Base-by-base conservation (phyloP, 2,888 invertebrate species). In the Agapostemon virescens region DNA sequence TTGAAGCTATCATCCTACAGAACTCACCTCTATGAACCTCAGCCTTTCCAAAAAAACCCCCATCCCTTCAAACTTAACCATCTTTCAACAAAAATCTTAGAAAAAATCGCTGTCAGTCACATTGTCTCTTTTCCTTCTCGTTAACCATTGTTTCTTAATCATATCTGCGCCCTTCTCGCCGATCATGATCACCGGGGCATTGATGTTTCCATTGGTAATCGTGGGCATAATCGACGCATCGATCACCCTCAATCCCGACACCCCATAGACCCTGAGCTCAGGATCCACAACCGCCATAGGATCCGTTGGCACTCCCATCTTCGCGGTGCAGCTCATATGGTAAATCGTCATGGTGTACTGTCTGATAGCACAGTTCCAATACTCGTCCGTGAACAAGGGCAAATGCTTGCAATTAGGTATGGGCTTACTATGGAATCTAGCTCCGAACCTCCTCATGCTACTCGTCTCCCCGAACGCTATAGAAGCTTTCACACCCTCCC, bases 271-370 rank as follows among this genome's bases (percentile, higher is more conserved):
- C 75, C 95, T 93, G 64, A 98, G 92, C 85, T 95, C 94, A 0
- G 96, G 94, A 92, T 98, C 97, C 0, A 98, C 96, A 0, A 98
- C 98, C 0, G 97, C 97, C 94, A 95, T 95, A 0, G 96, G 96
- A 90, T 97, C 97, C 0, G 90, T 94, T 1, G 94, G 88, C 0
- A 97, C 96, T 0, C 97, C 97, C 97, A 97, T 98, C 92, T 97
- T 97, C 0, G 96, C 95, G 0, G 97, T 96, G 74, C 97, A 96
- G 0, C 97, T 97, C 93, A 97, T 94, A 89, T 97, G 97, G 89
- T 97, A 97, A 86, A 97, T 97, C 0, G 97, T 97, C 95, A 97
- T 95, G 0, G 97, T 97, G 90, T 97, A 97, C 88, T 97, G 97
- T 95, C 90, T 97, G 96, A 97, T 95, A 49, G 94, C 95, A 89